These are phyloP conservation scores for Melanargia galathea DNA, from an alignment of 2,888 invertebrate species.

Conservation along the genomic window DNA sequence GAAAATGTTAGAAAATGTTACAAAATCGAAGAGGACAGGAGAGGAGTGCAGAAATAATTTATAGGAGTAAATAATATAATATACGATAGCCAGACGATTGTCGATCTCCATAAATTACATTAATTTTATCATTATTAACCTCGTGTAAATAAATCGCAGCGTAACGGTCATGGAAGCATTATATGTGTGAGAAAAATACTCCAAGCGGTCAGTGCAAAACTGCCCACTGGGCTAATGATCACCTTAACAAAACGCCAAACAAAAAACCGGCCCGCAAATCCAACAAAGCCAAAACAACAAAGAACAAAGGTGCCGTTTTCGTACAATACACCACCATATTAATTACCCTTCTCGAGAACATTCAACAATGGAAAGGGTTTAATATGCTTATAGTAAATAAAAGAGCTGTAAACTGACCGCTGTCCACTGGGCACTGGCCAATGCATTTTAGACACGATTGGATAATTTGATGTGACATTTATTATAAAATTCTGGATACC, in stretches of 20 bases:
- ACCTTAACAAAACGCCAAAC: conserved; percentile 65
- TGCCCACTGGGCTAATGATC: conserved; percentile 78
- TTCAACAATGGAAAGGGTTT: conserved; percentile 72
- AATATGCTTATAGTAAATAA: conserved; percentile 79
- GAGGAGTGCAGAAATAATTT: no score
- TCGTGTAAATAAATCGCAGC: conserved; percentile 11
- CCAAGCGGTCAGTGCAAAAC: conserved; percentile 68
- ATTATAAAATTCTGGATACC: conserved; percentile 28
- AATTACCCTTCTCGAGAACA: conserved; percentile 75
- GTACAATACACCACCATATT: conserved; percentile 76
- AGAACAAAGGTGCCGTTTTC: conserved; percentile 70
- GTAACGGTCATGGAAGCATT: conserved; percentile 58
- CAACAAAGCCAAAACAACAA: conserved; percentile 63
- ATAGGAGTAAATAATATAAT: no score
- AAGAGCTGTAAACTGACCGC: conserved; percentile 72
- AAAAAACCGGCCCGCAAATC: conserved; percentile 58
- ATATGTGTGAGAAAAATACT: conserved; percentile 65
- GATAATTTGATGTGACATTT: conserved; percentile 69
- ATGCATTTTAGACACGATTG: conserved; percentile 47
- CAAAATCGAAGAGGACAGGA: no score
- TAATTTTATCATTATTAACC: no score
- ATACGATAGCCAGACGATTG: no score
- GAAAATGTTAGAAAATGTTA: no score
- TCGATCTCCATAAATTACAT: no score
- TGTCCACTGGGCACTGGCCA: conserved; percentile 62